phyloP scores from a whole-genome alignment of 92 coral and sea anemone species.

The Ricordea florida region DNA sequence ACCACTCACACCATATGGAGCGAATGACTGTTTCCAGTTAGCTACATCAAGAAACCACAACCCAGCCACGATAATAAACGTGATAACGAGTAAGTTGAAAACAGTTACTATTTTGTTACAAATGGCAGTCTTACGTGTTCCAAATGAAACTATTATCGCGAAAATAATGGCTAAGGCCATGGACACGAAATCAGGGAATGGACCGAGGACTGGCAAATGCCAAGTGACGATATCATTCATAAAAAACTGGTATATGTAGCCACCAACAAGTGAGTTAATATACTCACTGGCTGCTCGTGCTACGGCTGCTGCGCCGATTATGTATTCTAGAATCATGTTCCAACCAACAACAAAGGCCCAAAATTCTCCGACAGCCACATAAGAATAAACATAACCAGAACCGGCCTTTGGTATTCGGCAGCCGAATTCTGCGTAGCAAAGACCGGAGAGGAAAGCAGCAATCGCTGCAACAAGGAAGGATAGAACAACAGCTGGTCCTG shows the following conservation, averaged over 20 bases:
- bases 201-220: conserved; percentile 57
- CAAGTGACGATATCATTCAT: conserved; percentile 51
- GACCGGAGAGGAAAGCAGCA: conserved; percentile 80
- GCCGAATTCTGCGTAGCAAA: conserved; percentile 94
- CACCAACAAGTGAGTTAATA: conserved; percentile 70
- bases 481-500: conserved; percentile 88
- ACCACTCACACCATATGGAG: conserved; percentile 82
- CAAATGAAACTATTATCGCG: conserved; percentile 69
- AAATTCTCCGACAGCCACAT: conserved; percentile 85
- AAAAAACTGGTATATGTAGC: conserved; percentile 56
- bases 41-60: conserved; percentile 39
- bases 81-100: conserved; percentile 63
- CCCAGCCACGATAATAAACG: conserved; percentile 59
- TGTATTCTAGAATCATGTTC: conserved; percentile 87
- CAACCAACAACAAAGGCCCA: conserved; percentile 93
- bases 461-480: conserved; percentile 78
- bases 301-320: conserved; percentile 69
- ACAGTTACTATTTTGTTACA: conserved; percentile 58
- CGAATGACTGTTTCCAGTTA: conserved; percentile 79
- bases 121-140: conserved; percentile 64
- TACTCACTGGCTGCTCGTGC: conserved; percentile 85
- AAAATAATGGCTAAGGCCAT: conserved; percentile 45
- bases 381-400: conserved; percentile 87
- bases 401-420: conserved; percentile 94
- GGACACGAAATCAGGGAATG: conserved; percentile 81